Conservation (phyloP, 2,113 vertebrate species). For the Ardeotis arabs region DNA sequence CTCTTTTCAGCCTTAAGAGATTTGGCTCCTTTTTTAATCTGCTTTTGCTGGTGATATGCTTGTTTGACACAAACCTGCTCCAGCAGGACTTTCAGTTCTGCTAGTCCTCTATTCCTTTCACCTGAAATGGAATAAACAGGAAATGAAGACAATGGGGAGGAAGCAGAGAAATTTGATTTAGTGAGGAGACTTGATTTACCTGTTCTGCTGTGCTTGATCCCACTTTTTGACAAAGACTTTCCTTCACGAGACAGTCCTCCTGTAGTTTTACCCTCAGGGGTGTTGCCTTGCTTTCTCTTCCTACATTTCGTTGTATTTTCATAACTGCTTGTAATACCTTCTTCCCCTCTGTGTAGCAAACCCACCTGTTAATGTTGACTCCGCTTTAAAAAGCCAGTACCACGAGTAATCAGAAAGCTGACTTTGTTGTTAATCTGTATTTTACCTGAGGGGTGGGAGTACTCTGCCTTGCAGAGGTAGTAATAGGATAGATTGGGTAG, state of each 20-base stretch:
- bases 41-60: not conserved
- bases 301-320: not conserved
- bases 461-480: not conserved
- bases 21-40: not conserved
- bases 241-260: not conserved
- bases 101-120: not conserved
- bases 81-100: not conserved
- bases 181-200: not conserved
- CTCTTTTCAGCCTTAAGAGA: not conserved
- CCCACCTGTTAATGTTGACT: not conserved
- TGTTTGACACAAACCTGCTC: not conserved
- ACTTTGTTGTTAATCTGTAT: not conserved
- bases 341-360: not conserved
- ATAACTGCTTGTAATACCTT: not conserved
- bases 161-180: not conserved
- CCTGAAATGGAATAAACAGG: not conserved
- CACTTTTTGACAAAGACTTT: not conserved
- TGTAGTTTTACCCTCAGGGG: not conserved
- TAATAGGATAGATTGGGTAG: not conserved
- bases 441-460: not conserved
- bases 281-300: not conserved
- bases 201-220: not conserved
- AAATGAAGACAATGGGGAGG: not conserved
- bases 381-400: not conserved
- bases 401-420: not conserved